A percentile compares a stretch with the other conserved stretches of the same genome.
phyloP scores from a whole-genome alignment of 2,888 invertebrate genomes.

The Diloba caeruleocephala region DNA sequence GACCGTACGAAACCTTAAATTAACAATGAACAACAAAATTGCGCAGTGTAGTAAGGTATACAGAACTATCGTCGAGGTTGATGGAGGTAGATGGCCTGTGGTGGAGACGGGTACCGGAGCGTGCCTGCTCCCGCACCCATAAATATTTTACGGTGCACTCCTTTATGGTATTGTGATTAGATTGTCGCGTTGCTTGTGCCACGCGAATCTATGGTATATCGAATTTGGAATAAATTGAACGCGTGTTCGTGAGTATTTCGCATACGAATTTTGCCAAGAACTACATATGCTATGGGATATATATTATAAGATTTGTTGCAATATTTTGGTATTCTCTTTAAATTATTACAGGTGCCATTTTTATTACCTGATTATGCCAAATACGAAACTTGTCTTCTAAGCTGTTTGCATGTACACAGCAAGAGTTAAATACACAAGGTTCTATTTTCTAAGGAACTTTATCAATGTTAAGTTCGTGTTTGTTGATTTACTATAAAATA shows the following conservation, averaged over 20 bases:
- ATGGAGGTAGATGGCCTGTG: conserved; percentile 64
- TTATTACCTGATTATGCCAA: conserved; percentile 15
- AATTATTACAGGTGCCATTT: conserved; percentile 29
- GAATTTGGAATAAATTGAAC: conserved; percentile 75
- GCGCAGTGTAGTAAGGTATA: conserved; percentile 40
- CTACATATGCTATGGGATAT: conserved; percentile 45
- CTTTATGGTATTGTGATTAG: conserved; percentile 82
- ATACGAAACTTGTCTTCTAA: conserved; percentile 7
- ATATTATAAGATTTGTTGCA: conserved; percentile 32
- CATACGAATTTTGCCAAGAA: conserved; percentile 55
- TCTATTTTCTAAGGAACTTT: too few species aligned
- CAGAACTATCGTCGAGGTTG: conserved; percentile 52
- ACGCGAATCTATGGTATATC: conserved; percentile 75
- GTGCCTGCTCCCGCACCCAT: conserved; percentile 76
- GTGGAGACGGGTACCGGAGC: conserved; percentile 72
- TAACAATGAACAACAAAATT: conserved; percentile 47
- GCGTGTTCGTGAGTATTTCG: conserved; percentile 61
- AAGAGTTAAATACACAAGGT: too few species aligned
- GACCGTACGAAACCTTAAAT: conserved; percentile 38
- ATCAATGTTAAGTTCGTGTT: too few species aligned
- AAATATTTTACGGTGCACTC: conserved; percentile 84
- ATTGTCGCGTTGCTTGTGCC: conserved; percentile 74
- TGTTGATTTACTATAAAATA: too few species aligned
- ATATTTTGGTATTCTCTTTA: conserved; percentile 29
- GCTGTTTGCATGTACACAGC: neutral